Conservation (phyloP, 2,888 invertebrate genomes). For the Lissocephala sabroskyi region DNA sequence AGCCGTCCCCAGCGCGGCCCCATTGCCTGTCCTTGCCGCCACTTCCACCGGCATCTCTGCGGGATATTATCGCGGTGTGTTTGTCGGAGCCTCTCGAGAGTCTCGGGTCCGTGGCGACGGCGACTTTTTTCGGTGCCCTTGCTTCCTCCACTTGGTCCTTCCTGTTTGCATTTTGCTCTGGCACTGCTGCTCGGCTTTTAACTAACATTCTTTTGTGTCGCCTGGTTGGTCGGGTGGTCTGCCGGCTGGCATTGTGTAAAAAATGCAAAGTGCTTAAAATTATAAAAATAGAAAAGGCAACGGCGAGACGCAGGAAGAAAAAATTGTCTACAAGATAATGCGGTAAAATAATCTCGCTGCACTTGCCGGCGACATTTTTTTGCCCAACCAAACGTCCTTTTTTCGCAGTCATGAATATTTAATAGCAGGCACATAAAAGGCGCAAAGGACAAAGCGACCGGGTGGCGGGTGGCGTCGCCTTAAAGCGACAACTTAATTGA, state of each 20-base stretch:
- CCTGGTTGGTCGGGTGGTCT: background rate
- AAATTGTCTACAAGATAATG: constrained; percentile 45
- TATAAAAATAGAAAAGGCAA: constrained; percentile 23
- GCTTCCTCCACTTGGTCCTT: constrained; percentile 6
- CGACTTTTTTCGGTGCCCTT: constrained; percentile 27
- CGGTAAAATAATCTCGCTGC: constrained; percentile 48
- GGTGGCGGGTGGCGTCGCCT: too few species aligned
- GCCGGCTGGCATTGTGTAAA: background rate
- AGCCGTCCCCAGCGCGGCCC: background rate
- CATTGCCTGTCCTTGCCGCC: background rate
- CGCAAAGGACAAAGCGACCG: too few species aligned
- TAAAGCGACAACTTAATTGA: too few species aligned
- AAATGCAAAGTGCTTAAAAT: constrained; percentile 41
- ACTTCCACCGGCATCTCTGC: background rate
- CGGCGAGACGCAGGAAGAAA: constrained; percentile 12
- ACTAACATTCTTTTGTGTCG: constrained; percentile 41
- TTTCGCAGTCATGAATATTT: constrained; percentile 67
- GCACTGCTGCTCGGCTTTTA: too few species aligned
- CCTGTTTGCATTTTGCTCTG: constrained; percentile 5
- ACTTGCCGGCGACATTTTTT: constrained; percentile 21
- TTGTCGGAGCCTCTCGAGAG: constrained; percentile 20
- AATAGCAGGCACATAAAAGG: constrained; percentile 34
- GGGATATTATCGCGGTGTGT: constrained; percentile 29
- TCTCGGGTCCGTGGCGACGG: constrained; percentile 21
- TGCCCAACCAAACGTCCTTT: too few species aligned